phyloP scores from a whole-genome alignment of 2,888 invertebrate genomes.

The Formica aserva region DNA sequence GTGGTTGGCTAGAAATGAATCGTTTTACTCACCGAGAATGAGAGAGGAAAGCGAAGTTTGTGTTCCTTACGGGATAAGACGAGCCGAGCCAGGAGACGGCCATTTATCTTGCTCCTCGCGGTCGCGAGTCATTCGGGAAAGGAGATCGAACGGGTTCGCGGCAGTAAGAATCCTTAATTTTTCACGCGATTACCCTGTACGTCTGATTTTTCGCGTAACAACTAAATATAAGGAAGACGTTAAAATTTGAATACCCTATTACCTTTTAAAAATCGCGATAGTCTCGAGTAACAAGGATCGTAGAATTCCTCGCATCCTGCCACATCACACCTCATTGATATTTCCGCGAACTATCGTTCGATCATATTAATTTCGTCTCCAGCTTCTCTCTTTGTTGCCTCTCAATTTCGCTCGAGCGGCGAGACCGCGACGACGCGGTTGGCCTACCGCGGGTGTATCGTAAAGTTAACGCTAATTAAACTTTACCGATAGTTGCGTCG shows the following conservation, averaged over 20 bases:
- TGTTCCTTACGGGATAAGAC: conserved; percentile 67
- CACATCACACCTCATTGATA: background rate
- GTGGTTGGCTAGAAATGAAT: conserved; percentile 68
- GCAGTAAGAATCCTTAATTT: conserved; percentile 62
- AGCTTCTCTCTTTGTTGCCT: conserved; percentile 33
- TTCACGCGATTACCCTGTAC: conserved; percentile 21
- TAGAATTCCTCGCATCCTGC: background rate
- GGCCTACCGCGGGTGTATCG: conserved; percentile 48
- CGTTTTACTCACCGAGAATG: conserved; percentile 56
- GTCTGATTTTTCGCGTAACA: conserved; percentile 4
- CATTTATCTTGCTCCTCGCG: conserved; percentile 71
- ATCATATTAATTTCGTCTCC: conserved; percentile 33
- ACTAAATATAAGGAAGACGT: background rate
- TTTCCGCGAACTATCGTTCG: background rate
- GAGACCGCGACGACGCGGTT: conserved; percentile 25
- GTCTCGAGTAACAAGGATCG: background rate
- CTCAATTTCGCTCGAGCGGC: conserved; percentile 31
- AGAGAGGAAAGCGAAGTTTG: conserved; percentile 49
- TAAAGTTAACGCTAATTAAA: conserved; percentile 57
- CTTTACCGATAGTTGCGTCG: conserved; percentile 51
- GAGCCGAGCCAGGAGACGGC: conserved; percentile 46
- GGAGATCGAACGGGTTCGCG: conserved; percentile 55
- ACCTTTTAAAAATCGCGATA: background rate
- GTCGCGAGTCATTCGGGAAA: conserved; percentile 58
- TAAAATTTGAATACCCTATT: background rate